These are phyloP conservation scores for Thalassaphorura encarpata DNA, from an alignment of 1,140 invertebrate species.

Conservation along the genomic window DNA sequence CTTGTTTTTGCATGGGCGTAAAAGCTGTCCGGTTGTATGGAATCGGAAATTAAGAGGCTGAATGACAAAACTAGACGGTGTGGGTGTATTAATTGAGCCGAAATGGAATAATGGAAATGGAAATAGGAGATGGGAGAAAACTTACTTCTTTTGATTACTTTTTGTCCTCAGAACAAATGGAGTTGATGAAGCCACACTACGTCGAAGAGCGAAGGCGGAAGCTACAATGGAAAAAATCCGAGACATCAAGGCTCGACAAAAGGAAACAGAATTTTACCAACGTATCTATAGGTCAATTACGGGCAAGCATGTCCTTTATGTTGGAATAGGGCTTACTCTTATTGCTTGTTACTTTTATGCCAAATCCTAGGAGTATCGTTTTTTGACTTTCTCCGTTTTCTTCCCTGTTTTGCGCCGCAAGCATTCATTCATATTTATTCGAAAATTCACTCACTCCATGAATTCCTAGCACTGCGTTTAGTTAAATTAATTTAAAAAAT, in stretches of 20 bases:
- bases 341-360: conserved; percentile 20
- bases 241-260: conserved; percentile 33
- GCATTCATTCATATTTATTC: too few relatives aligned
- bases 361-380: not conserved
- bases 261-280: conserved; percentile 31
- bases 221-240: conserved; percentile 32
- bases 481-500: too few relatives aligned
- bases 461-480: too few relatives aligned
- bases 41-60: not conserved
- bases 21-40: too few relatives aligned
- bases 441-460: too few relatives aligned
- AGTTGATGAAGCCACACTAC: conserved; percentile 17
- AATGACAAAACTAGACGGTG: not conserved
- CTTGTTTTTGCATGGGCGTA: too few relatives aligned
- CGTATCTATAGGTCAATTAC: conserved; percentile 34
- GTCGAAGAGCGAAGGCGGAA: conserved; percentile 25
- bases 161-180: conserved; percentile 16
- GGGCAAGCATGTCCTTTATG: conserved; percentile 24
- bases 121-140: not conserved
- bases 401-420: too few relatives aligned
- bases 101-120: not conserved
- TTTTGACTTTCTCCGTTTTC: too few relatives aligned
- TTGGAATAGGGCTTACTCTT: conserved; percentile 13
- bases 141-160: not conserved
- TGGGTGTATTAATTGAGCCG: not conserved